Evolutionary conservation across 64 coral and sea anemone species (phyloP).

Genomic region (Pachyseris speciosa): DNA sequence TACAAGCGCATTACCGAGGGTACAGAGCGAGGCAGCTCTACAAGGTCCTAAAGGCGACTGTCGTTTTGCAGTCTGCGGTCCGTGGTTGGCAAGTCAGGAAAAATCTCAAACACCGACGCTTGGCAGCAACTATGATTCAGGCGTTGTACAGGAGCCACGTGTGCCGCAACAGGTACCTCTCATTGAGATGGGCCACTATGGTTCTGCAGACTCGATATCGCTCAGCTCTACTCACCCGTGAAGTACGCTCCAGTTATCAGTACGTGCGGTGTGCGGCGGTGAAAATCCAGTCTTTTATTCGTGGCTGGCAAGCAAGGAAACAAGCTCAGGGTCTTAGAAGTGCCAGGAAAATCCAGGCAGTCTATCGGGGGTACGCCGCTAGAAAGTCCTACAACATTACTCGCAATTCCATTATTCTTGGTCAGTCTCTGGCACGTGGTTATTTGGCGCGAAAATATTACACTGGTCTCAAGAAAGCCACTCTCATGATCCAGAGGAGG

Average conservation of each 20-base stretch:
- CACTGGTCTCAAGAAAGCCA: conserved; percentile 41
- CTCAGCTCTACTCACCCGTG: not conserved
- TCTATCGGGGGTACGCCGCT: conserved; percentile 61
- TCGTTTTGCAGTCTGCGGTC: conserved; percentile 67
- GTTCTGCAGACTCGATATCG: conserved; percentile 44
- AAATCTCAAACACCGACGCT: not conserved
- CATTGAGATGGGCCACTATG: conserved; percentile 23
- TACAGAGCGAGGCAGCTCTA: conserved; percentile 42
- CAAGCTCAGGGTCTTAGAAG: conserved; percentile 35
- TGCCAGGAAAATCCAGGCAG: conserved; percentile 68
- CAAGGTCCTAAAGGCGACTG: conserved; percentile 42
- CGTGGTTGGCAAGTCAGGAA: conserved; percentile 51
- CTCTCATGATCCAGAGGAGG: conserved; percentile 63
- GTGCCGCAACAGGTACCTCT: not conserved
- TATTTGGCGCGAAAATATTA: conserved; percentile 55
- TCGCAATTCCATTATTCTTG: conserved; percentile 43
- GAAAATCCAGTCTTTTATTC: conserved; percentile 62
- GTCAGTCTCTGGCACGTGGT: conserved; percentile 67
- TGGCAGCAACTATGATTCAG: conserved; percentile 17
- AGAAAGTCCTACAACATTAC: conserved; percentile 39
- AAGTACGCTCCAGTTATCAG: not conserved
- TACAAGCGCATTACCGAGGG: conserved; percentile 60
- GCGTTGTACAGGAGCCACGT: conserved; percentile 32
- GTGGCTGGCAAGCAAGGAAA: conserved; percentile 59
- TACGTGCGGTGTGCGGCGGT: not conserved